Base-by-base conservation (phyloP, 2,113 vertebrate species). In the Toxotes jaculatrix region DNA sequence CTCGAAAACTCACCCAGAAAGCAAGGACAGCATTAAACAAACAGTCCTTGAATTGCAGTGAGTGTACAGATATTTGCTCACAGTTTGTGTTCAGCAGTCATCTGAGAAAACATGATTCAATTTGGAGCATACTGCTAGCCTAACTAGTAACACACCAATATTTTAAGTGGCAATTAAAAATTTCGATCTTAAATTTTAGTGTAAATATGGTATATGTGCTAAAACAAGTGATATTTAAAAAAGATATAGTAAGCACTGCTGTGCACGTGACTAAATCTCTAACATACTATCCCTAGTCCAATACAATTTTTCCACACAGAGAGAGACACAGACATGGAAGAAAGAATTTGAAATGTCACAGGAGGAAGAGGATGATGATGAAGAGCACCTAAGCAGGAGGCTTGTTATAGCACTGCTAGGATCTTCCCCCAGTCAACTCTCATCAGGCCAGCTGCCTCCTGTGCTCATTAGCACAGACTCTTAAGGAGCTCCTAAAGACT, bases 401-500 rank as follows among this genome's bases (percentile, higher is more conserved):
- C 90, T 91, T 91, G 90, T 93, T 92, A 93, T 80, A 88, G 91
- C 88, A 81, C 86, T 79, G 86, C 84, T 74, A 80, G 78, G 82
- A 89, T 91, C 90, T 91, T 87, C 88, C 91, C 80, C 85, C 77
- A 92, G 91, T 94, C 93, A 89, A 89, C 84, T 90, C 91, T 95
- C 95, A 95, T 95, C 95, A 95, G 94, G 93, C 92, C 94, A 95
- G 94, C 93, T 95, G 95, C 94, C 95, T 95, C 93, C 93, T 93
- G 93, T 88, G 93, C 95, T 95, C 95, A 95, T 96, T 96, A 96
- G 94, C 94, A 89, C 89, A 91, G 93, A 94, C 95, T 96, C 95
- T 95, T 95, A 95, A 96, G 95, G 93, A 96, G 94, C 95, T 96
- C 95, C 95, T 95, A 96, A 96, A 96, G 95, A 95, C 95, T 95